phyloP scores from a whole-genome alignment of 2,113 vertebrate species.

The Chascanopsetta lugubris region DNA sequence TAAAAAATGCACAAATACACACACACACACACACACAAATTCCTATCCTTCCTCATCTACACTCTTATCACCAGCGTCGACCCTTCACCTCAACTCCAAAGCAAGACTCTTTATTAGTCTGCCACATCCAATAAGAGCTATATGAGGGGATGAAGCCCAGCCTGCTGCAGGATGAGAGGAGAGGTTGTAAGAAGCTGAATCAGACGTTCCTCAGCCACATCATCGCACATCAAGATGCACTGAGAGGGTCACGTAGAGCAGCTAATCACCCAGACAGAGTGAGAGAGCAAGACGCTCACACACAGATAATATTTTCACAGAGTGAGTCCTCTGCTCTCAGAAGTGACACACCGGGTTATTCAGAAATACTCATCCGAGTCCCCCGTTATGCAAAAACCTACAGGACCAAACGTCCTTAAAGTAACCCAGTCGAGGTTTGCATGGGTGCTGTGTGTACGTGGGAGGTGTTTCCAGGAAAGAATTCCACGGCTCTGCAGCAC shows the following conservation, averaged over 20 bases:
- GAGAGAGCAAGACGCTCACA: not conserved
- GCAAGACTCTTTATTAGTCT: slow-evolving; percentile 75
- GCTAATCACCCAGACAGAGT: slow-evolving; percentile 5
- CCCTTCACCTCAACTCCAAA: slow-evolving; percentile 71
- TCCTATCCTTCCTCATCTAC: slow-evolving; percentile 49
- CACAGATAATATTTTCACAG: not conserved
- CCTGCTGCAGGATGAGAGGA: slow-evolving; percentile 50
- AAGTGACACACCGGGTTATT: too few species aligned
- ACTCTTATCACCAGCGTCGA: slow-evolving; percentile 69
- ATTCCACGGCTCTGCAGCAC: too few species aligned
- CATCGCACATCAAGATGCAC: slow-evolving; percentile 26
- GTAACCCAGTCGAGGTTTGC: too few species aligned
- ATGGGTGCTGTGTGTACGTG: too few species aligned
- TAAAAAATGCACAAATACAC: slow-evolving; percentile 23
- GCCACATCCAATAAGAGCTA: slow-evolving; percentile 75
- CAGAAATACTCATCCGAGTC: too few species aligned
- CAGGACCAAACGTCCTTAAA: too few species aligned
- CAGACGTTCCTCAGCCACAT: slow-evolving; percentile 38
- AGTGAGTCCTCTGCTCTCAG: not conserved
- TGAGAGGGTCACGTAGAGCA: slow-evolving; percentile 7
- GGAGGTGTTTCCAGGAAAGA: too few species aligned
- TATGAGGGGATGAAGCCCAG: slow-evolving; percentile 61
- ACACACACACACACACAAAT: slow-evolving; percentile 11
- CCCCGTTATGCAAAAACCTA: too few species aligned
- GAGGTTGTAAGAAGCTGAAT: slow-evolving; percentile 54